phyloP scores from a whole-genome alignment of 2,888 invertebrate species.

The Julus scandinavius region DNA sequence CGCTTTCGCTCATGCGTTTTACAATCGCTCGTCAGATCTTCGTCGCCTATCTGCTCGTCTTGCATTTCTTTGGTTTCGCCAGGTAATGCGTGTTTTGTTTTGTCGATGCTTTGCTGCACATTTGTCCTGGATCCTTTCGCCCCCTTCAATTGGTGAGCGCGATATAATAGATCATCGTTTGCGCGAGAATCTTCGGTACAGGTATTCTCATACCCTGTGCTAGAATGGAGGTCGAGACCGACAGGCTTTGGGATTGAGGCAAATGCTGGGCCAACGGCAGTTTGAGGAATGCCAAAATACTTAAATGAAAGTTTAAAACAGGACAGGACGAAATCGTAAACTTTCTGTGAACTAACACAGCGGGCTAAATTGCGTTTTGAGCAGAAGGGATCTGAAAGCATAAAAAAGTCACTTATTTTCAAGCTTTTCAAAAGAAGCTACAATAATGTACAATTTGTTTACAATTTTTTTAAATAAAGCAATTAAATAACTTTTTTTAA shows the following conservation, averaged over 20 bases:
- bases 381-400: conserved; percentile 67
- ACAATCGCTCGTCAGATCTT: background rate
- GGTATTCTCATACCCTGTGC: background rate
- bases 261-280: conserved; percentile 64
- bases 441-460: background rate
- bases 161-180: background rate
- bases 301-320: conserved; percentile 67
- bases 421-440: background rate
- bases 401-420: background rate
- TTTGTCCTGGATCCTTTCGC: background rate
- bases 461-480: too few relatives aligned
- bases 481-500: too few relatives aligned
- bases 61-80: background rate
- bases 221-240: background rate
- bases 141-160: background rate
- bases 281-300: conserved; percentile 68
- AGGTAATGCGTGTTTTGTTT: background rate
- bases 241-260: conserved; percentile 57
- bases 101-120: background rate
- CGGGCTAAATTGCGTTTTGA: conserved; percentile 68
- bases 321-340: conserved; percentile 68
- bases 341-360: conserved; percentile 65
- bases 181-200: background rate
- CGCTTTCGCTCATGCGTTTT: background rate
- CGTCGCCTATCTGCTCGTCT: background rate